These are phyloP conservation scores for Ptyas mucosa DNA, from an alignment of 2,113 vertebrate genomes.

Conservation along the genomic window DNA sequence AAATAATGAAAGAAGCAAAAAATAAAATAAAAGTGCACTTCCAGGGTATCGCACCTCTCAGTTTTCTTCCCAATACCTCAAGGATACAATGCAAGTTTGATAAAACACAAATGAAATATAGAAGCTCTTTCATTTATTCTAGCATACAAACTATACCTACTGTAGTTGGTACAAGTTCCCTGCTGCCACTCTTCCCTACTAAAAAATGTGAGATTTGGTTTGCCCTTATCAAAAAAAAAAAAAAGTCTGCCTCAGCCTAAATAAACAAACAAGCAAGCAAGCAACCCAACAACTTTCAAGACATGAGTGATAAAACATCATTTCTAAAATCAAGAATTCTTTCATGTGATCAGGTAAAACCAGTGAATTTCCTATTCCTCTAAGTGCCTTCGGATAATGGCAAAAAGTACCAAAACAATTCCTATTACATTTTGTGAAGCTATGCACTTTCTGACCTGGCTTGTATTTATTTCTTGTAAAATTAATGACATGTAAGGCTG, in stretches of 20 bases:
- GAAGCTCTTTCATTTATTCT: not conserved
- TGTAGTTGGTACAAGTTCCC: not conserved
- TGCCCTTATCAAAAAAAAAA: not conserved
- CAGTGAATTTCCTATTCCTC: not conserved
- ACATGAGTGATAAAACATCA: not conserved
- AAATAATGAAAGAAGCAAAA: conserved; percentile 35
- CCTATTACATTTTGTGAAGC: not conserved
- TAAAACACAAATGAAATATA: conserved; percentile 33
- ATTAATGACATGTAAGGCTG: conserved; percentile 16
- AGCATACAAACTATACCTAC: not conserved
- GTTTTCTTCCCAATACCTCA: conserved; percentile 50
- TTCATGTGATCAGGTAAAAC: not conserved
- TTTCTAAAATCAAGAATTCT: not conserved
- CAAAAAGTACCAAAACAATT: not conserved
- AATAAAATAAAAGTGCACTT: conserved; percentile 49
- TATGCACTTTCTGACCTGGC: not conserved
- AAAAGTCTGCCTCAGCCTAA: not conserved
- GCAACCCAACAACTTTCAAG: not conserved
- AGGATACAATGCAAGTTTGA: conserved; percentile 44
- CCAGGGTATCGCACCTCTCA: conserved; percentile 42
- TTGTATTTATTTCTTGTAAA: conserved; percentile 16
- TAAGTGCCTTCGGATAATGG: not conserved
- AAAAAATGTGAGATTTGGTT: not conserved
- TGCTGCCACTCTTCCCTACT: not conserved
- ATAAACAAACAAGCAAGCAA: not conserved